Evolutionary conservation across 2,888 invertebrate genomes (phyloP), one percentile per base, ranked within the genome.

Genomic region (Mesorhabditis spiculigera): DNA sequence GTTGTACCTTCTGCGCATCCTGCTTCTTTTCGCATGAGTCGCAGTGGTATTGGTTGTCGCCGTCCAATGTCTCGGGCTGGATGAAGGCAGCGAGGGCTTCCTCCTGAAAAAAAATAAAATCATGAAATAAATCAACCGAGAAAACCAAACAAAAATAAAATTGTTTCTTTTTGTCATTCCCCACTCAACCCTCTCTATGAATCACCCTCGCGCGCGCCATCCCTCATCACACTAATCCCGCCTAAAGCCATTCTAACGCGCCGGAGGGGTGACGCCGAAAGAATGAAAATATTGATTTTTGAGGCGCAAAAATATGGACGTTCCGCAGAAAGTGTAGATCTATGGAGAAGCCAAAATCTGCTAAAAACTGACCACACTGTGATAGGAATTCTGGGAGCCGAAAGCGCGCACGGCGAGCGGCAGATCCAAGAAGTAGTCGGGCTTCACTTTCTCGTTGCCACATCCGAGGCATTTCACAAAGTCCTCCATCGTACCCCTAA

Each of bases 401-500:
- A 92, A 93, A 5, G 93, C 92, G 76, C 92, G 89, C 42, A 94
- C 92, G 5, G 93, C 93, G 73, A 94, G 88, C 4, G 93, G 93
- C 72, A 94, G 92, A 87, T 93, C 93, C 66, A 93, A 89, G 86
- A 92, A 93, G 28, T 91, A 91, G 86, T 93, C 93, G 81, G 91
- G 91, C 70, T 92, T 89, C 13, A 91, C 91, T 87, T 92, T 93
- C 86, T 93, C 93, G 64, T 91, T 91, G 58, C 90, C 90, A 88
- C 94, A 94, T 86, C 87, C 84, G 74, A 93, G 87, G 87, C 94
- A 94, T 86, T 92, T 93, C 8, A 94, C 93, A 85, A 93, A 93
- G 88, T 94, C 93, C 79, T 92, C 91, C 91, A 93, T 91, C 86
- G 91, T 91, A 63, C 89, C 82, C 87, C 83, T 87, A 86, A 66